These are phyloP conservation scores for Caenorhabditis sp. DNA, from an alignment of 2,888 invertebrate genomes.

Conservation along the genomic window DNA sequence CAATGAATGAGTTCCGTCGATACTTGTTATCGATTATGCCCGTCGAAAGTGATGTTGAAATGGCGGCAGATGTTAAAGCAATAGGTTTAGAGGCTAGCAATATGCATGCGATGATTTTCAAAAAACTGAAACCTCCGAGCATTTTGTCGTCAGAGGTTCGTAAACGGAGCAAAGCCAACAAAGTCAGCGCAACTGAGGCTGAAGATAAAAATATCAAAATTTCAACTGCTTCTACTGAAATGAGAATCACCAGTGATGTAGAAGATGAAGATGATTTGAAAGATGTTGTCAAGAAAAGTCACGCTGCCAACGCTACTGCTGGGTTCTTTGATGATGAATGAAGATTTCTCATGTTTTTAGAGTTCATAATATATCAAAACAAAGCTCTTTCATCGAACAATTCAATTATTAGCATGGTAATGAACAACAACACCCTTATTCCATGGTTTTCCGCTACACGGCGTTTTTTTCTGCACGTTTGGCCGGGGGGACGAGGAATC, in stretches of 20 bases:
- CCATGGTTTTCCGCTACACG: too few species aligned
- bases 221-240: constrained; percentile 32
- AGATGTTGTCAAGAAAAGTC: constrained; percentile 30
- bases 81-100: constrained; percentile 31
- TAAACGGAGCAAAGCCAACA: constrained; percentile 2
- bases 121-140: constrained; percentile 26
- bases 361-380: not conserved
- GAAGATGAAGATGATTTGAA: constrained; percentile 36
- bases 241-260: constrained; percentile 32
- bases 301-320: constrained; percentile 15
- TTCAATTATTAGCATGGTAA: too few species aligned
- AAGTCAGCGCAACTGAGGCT: constrained; percentile 5
- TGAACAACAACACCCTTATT: too few species aligned
- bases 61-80: constrained; percentile 23
- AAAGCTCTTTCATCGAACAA: not conserved
- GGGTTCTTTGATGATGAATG: constrained; percentile 28
- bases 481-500: too few species aligned
- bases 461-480: too few species aligned
- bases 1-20: constrained; percentile 2
- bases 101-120: constrained; percentile 28
- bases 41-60: constrained; percentile 12
- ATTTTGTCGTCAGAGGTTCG: constrained; percentile 24
- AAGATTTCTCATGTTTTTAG: not conserved
- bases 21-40: constrained; percentile 13
- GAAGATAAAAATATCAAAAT: constrained; percentile 12